Percentiles rank a stretch among this genome's conserved stretches.
These are phyloP conservation scores for Sternarchorhynchus goeldii DNA, from an alignment of 2,797 vertebrate genomes.

Conservation along the genomic window DNA sequence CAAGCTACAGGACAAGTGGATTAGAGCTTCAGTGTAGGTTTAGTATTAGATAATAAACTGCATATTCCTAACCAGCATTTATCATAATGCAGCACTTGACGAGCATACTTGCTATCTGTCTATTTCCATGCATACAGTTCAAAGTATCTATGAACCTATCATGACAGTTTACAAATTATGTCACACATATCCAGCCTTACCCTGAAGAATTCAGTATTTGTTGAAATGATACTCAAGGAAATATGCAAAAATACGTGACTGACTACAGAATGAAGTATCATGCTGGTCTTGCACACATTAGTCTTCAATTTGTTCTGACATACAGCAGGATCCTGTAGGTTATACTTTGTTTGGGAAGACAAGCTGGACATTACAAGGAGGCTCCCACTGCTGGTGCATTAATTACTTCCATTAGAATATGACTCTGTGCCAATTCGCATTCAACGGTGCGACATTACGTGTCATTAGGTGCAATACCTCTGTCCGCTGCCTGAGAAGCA, in stretches of 20 bases:
- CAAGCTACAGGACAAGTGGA: too few relatives aligned
- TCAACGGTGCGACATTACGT: not conserved
- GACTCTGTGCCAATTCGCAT: not conserved
- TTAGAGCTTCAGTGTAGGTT: too few relatives aligned
- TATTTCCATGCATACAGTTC: too few relatives aligned
- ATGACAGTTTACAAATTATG: too few relatives aligned
- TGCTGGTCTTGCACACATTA: not conserved
- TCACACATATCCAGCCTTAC: too few relatives aligned
- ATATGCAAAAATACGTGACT: not conserved
- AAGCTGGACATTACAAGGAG: not conserved
- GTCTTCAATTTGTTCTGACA: not conserved
- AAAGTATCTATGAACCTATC: too few relatives aligned
- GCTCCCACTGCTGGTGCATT: conserved; percentile 8
- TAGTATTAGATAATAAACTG: too few relatives aligned
- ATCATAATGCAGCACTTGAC: too few relatives aligned
- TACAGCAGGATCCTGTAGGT: not conserved
- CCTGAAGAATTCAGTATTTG: too few relatives aligned
- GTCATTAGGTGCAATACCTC: not conserved
- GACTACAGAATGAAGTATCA: not conserved
- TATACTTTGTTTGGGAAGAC: not conserved
- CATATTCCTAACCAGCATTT: too few relatives aligned
- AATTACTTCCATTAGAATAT: conserved; percentile 1
- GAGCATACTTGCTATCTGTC: too few relatives aligned
- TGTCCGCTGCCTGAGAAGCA: not conserved
- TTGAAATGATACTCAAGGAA: not conserved